Percentiles rank a stretch among this genome's conserved stretches.
Conservation (phyloP, 2,113 vertebrate species). For the Suricata suricatta region DNA sequence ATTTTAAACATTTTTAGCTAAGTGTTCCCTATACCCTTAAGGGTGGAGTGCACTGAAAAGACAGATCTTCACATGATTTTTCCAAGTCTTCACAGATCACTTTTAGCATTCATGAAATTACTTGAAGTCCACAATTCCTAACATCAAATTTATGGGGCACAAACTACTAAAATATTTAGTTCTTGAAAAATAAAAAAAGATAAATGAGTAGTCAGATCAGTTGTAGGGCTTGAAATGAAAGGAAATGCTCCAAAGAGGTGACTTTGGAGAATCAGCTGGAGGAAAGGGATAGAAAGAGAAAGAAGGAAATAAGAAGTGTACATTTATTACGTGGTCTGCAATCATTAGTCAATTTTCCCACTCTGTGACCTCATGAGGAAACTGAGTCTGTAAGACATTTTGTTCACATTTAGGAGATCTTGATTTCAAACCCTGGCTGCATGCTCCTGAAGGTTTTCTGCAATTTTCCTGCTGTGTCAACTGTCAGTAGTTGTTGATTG, state of each 20-base stretch:
- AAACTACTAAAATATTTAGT: slow-evolving; percentile 75
- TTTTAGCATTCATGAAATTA: slow-evolving; percentile 64
- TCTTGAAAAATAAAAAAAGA: slow-evolving; percentile 62
- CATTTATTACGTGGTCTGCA: not conserved
- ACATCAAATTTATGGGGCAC: slow-evolving; percentile 52
- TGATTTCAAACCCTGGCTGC: not conserved
- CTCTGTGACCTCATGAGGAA: not conserved
- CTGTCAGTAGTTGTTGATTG: not conserved
- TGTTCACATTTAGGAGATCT: not conserved
- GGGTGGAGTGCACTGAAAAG: slow-evolving; percentile 48
- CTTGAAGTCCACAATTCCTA: slow-evolving; percentile 52
- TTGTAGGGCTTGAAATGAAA: slow-evolving; percentile 18
- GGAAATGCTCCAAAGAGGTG: not conserved
- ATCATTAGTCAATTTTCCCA: not conserved
- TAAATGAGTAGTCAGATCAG: slow-evolving; percentile 45
- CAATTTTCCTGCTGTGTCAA: not conserved
- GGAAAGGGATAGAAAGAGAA: not conserved
- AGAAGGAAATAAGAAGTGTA: not conserved
- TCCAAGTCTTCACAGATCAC: slow-evolving; percentile 10
- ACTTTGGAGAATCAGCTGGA: not conserved
- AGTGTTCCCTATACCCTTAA: slow-evolving; percentile 58
- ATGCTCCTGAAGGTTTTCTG: not conserved
- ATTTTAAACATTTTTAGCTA: slow-evolving; percentile 65
- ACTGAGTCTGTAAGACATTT: not conserved
- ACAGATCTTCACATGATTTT: slow-evolving; percentile 23